phyloP scores from a whole-genome alignment of 2,797 vertebrate genomes.

The Discoglossus pictus region DNA sequence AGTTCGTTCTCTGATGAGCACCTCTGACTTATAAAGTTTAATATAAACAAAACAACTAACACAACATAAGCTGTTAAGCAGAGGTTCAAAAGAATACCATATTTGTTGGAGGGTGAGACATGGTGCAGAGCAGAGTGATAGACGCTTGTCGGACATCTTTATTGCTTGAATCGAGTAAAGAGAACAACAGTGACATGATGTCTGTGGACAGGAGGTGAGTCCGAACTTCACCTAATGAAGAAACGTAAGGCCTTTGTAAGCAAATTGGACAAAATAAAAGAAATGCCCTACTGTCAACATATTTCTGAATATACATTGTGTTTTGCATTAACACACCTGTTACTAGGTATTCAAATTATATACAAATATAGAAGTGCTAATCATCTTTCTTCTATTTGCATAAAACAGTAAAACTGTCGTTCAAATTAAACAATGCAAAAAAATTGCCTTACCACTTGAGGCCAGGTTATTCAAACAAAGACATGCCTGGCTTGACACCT shows the following conservation, averaged over 20 bases:
- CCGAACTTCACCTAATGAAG: conserved; percentile 66
- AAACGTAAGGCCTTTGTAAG: not conserved
- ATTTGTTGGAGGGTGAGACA: conserved; percentile 69
- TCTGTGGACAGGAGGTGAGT: conserved; percentile 70
- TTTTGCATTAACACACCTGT: too few species aligned
- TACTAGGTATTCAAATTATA: not conserved
- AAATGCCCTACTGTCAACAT: too few species aligned
- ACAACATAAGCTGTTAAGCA: too few species aligned
- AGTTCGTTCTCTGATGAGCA: too few species aligned
- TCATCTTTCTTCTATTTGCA: too few species aligned
- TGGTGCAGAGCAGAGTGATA: conserved; percentile 67
- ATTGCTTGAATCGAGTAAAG: conserved; percentile 62
- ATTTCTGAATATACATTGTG: too few species aligned
- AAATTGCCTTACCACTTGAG: conserved; percentile 70
- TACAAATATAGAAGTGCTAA: conserved; percentile 13
- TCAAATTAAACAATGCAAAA: conserved; percentile 21
- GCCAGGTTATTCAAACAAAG: conserved; percentile 75
- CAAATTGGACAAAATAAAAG: too few species aligned
- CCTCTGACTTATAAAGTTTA: too few species aligned
- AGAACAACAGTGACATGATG: conserved; percentile 63
- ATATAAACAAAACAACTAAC: too few species aligned
- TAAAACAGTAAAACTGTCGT: too few species aligned
- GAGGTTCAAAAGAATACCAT: conserved; percentile 59
- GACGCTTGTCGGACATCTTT: conserved; percentile 61
- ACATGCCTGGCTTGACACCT: conserved; percentile 81